Base-by-base conservation (phyloP, 2,888 invertebrate genomes). In the Teinopalpus imperialis region DNA sequence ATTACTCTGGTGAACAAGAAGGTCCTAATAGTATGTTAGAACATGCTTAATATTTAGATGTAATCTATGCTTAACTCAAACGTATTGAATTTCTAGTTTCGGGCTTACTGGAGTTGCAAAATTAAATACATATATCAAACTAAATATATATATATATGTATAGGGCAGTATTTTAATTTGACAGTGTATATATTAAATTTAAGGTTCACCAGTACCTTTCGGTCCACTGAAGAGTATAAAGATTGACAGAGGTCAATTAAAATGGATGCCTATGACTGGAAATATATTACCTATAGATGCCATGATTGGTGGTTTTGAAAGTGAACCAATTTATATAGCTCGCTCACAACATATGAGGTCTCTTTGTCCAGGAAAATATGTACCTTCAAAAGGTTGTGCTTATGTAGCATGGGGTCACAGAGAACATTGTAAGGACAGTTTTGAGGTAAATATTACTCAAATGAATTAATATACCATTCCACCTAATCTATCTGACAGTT, bases 311-410 rank as follows among this genome's bases (percentile, higher is more conserved):
- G 92, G 91, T 10, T 90, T 89, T 58, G 92, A 93, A 62, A 83
- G 87, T 46, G 93, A 91, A 59, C 83, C 90, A 1, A 64, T 92
- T 10, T 93, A 90, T 61, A 90, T 94, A 4, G 91, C 92, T 12
- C 88, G 95, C 56, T 93, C 93, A 3, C 73, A 79, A 21, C 94
- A 94, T 66, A 92, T 92, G 57, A 92, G 92, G 23, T 93, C 91
- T 14, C 69, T 94, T n/a, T 90, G 94, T 59, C 95, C 95, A 46
- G 96, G 95, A 18, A 95, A 95, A 77, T 87, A 93, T 50, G 83
- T 92, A 41, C 91, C 93, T 10, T 90, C 92, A 9, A 93, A 93
- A 64, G 91, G 91, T 5, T 88, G 90, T 1, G 91, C 91, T 57
- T 95, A 93, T 65, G 71, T 95, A 4, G 82, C 95, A 35, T 95